A percentile compares a stretch with the other conserved stretches of the same genome.
phyloP scores from a whole-genome alignment of 2,797 vertebrate genomes.

The Taenioides sp. region DNA sequence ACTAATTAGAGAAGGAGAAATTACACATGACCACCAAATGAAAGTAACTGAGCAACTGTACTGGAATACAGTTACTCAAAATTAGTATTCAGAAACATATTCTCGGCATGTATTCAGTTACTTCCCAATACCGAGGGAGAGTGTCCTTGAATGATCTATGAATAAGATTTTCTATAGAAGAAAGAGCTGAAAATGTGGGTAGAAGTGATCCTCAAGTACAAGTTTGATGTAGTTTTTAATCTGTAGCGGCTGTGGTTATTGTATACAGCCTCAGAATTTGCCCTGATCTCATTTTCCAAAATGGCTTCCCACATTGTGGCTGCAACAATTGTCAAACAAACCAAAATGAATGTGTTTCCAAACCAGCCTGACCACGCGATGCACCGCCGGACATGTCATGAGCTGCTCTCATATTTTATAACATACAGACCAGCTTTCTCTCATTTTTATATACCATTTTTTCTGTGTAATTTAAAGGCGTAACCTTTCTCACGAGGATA shows the following conservation, averaged over 20 bases:
- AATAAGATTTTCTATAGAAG: conserved; percentile 7
- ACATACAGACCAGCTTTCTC: conserved; percentile 11
- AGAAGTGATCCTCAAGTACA: conserved; percentile 5
- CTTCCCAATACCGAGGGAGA: too few relatives aligned
- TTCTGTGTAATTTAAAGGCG: not conserved
- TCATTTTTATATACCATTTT: conserved; percentile 28
- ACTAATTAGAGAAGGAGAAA: too few relatives aligned
- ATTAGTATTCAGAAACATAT: too few relatives aligned
- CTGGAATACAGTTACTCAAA: too few relatives aligned
- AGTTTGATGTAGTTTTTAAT: conserved; percentile 15
- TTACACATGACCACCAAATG: too few relatives aligned
- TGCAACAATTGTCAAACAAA: conserved; percentile 43
- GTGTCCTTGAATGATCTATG: conserved; percentile 39
- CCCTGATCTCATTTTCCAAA: conserved; percentile 28
- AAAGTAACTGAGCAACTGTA: too few relatives aligned
- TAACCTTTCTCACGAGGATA: too few relatives aligned
- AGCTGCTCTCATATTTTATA: conserved; percentile 29
- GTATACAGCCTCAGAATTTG: conserved; percentile 15
- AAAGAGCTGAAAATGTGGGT: conserved; percentile 14
- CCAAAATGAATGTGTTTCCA: conserved; percentile 41
- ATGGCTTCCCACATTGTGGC: conserved; percentile 27
- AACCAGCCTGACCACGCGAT: conserved; percentile 28
- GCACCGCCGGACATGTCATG: conserved; percentile 22
- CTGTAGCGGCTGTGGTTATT: conserved; percentile 18
- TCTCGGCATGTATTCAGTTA: too few relatives aligned